Conservation (phyloP, 2,888 invertebrate species). For the Stictocephala bisonia region DNA sequence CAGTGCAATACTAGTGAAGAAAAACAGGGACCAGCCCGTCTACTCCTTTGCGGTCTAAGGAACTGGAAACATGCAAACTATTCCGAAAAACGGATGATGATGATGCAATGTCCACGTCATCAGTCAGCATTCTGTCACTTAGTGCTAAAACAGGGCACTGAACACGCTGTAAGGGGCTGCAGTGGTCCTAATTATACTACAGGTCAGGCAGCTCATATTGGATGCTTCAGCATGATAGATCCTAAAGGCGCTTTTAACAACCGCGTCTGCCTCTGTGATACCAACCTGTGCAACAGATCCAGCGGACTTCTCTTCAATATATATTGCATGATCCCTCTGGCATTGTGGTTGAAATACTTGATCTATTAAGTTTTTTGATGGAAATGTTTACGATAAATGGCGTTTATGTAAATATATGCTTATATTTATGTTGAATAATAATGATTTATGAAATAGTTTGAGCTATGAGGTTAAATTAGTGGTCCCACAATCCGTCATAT, state of each 20-base stretch:
- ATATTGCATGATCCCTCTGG: too few relatives aligned
- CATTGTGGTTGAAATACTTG: too few relatives aligned
- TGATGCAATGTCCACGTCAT: conserved; percentile 44
- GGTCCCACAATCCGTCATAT: too few relatives aligned
- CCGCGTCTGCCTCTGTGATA: conserved; percentile 42
- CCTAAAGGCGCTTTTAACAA: too few relatives aligned
- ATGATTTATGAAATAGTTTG: too few relatives aligned
- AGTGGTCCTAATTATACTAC: not conserved
- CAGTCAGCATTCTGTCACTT: conserved; percentile 43
- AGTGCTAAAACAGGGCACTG: not conserved
- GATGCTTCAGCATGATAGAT: conserved; percentile 25
- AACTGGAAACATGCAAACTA: conserved; percentile 38
- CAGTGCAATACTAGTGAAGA: conserved; percentile 34
- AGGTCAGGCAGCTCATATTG: conserved; percentile 3
- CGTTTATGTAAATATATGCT: too few relatives aligned
- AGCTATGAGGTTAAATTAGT: too few relatives aligned
- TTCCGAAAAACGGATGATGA: conserved; percentile 27
- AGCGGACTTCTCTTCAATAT: too few relatives aligned
- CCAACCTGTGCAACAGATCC: conserved; percentile 46
- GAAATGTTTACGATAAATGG: too few relatives aligned
- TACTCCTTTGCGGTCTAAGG: not conserved
- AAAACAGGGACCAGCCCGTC: not conserved
- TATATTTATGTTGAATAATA: too few relatives aligned
- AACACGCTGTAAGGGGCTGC: conserved; percentile 37
- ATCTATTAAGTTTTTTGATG: too few relatives aligned